Percentiles rank a stretch among this genome's conserved stretches.
These are phyloP conservation scores for Anagyrus pseudococci DNA, from an alignment of 2,888 invertebrate species.

Conservation along the genomic window DNA sequence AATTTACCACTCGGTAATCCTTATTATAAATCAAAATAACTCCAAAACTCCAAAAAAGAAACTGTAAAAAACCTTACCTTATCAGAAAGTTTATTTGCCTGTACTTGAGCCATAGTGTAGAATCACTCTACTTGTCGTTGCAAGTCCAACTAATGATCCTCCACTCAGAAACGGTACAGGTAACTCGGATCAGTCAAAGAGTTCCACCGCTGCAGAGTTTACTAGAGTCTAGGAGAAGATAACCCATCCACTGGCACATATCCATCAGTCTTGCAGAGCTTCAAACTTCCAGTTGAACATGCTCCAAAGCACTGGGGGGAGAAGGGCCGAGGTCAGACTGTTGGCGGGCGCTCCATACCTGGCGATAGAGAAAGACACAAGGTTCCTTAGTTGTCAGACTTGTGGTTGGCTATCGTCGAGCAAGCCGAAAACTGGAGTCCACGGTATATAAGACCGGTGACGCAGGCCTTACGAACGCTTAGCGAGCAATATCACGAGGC, in stretches of 20 bases:
- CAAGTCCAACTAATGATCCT: not conserved
- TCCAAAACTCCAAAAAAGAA: not conserved
- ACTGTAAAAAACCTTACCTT: slow-evolving; percentile 17
- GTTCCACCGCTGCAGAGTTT: not conserved
- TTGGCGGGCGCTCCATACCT: too few species aligned
- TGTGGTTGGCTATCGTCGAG: too few species aligned
- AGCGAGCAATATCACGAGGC: not conserved
- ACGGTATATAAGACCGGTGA: not conserved
- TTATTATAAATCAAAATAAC: not conserved
- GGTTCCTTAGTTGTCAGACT: too few species aligned
- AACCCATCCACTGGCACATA: not conserved
- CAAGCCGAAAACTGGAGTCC: not conserved
- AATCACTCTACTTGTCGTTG: too few species aligned
- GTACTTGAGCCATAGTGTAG: slow-evolving; percentile 24
- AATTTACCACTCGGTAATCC: too few species aligned
- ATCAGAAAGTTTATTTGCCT: slow-evolving; percentile 2
- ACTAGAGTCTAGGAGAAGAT: not conserved
- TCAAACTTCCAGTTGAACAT: too few species aligned
- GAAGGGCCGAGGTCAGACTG: too few species aligned
- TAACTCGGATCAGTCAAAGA: not conserved
- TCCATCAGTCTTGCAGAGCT: too few species aligned
- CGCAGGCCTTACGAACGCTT: not conserved
- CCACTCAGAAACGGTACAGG: not conserved
- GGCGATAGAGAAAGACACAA: too few species aligned
- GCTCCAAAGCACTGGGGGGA: too few species aligned